Evolutionary conservation across 2,888 invertebrate genomes (phyloP).

Genomic region (Eristalis tenax): DNA sequence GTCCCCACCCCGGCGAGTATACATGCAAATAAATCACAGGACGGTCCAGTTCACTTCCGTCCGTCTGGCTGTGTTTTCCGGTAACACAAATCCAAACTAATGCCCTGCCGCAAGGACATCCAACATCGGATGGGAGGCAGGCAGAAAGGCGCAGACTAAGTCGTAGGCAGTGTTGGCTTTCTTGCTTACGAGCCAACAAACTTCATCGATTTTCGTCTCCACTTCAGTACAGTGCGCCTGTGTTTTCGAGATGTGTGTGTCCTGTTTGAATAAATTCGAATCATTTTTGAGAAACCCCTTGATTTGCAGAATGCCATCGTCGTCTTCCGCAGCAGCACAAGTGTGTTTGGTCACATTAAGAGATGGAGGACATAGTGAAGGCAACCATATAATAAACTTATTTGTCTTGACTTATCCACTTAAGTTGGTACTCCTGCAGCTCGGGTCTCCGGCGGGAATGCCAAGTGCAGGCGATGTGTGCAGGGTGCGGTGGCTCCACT

Average conservation of each 20-base stretch:
- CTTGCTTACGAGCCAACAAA: conserved; percentile 24
- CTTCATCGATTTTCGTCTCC: conserved; percentile 61
- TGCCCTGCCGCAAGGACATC: conserved; percentile 25
- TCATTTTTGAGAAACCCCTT: conserved; percentile 55
- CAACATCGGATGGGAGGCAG: not conserved
- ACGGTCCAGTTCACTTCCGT: conserved; percentile 4
- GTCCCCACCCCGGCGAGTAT: not conserved
- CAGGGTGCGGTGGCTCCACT: conserved; percentile 33
- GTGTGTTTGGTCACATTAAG: conserved; percentile 29
- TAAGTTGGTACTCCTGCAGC: conserved; percentile 57
- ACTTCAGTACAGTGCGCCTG: conserved; percentile 32
- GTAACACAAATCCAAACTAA: conserved; percentile 38
- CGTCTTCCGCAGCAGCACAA: not conserved
- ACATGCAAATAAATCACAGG: conserved; percentile 61
- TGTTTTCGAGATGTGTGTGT: conserved; percentile 32
- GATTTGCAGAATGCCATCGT: not conserved
- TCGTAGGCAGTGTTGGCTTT: not conserved
- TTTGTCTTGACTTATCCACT: conserved; percentile 69
- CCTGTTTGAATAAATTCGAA: conserved; percentile 57
- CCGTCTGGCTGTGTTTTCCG: not conserved
- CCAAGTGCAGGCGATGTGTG: conserved; percentile 15
- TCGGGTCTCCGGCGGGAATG: conserved; percentile 35
- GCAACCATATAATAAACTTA: conserved; percentile 66
- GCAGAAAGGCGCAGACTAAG: not conserved
- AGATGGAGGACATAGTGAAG: conserved; percentile 27